phyloP scores from a whole-genome alignment of 2,113 vertebrate genomes.

The Siniperca chuatsi region DNA sequence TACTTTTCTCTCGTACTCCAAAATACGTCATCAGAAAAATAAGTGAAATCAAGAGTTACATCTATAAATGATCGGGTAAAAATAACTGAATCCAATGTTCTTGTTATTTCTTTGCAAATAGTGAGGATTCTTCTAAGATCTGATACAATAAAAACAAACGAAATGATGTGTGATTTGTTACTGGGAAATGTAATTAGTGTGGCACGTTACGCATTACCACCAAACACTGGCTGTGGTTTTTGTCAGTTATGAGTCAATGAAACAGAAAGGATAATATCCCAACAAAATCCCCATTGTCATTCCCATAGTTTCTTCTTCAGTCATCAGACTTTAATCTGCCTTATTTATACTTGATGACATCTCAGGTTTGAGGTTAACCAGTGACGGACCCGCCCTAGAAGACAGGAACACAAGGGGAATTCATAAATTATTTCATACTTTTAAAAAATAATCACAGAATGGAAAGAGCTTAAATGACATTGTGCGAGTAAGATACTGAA shows the following conservation, averaged over 20 bases:
- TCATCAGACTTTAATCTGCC: constrained; percentile 53
- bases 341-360: constrained; percentile 52
- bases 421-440: neutral
- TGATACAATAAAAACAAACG: neutral
- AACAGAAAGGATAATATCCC: constrained; percentile 31
- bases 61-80: neutral
- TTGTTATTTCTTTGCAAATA: neutral
- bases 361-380: constrained; percentile 24
- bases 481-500: neutral
- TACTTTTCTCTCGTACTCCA: neutral
- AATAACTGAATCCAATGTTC: neutral
- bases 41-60: neutral
- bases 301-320: constrained; percentile 33
- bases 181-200: neutral
- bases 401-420: constrained; percentile 8
- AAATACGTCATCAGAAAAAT: neutral
- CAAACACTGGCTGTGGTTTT: constrained; percentile 2
- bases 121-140: neutral
- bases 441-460: neutral
- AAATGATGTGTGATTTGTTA: neutral
- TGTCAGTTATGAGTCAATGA: constrained; percentile 4
- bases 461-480: neutral
- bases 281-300: constrained; percentile 3
- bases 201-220: constrained; percentile 13
- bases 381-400: neutral